Conservation (phyloP, 2,888 invertebrate species). For the Zhuqinia jingwanae region DNA sequence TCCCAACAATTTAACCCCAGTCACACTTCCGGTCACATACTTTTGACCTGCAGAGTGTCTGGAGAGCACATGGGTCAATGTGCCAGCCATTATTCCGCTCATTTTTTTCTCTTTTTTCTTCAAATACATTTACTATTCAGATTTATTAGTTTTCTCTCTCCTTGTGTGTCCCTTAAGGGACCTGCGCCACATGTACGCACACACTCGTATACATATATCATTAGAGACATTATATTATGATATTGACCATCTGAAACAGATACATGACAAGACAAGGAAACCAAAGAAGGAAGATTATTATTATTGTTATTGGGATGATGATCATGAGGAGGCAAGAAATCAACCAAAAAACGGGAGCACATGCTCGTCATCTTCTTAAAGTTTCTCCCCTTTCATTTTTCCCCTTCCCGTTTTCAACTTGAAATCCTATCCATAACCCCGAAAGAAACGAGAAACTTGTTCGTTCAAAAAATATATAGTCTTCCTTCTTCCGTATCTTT, state of each 20-base stretch:
- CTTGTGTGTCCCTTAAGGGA: conserved; percentile 67
- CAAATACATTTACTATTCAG: conserved; percentile 34
- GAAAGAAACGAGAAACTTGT: conserved; percentile 41
- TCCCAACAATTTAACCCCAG: conserved; percentile 77
- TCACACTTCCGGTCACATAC: conserved; percentile 79
- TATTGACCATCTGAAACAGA: conserved; percentile 64
- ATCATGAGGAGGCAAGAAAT: conserved; percentile 73
- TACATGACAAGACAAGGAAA: conserved; percentile 60
- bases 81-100: conserved; percentile 73
- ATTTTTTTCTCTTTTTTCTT: conserved; percentile 50
- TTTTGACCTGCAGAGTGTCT: conserved; percentile 78
- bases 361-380: conserved; percentile 55
- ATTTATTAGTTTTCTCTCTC: conserved; percentile 38
- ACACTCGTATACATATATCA: conserved; percentile 42
- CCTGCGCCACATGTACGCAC: conserved; percentile 48
- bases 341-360: conserved; percentile 71
- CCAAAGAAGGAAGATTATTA: conserved; percentile 30
- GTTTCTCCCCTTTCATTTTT: neutral
- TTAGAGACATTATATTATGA: neutral
- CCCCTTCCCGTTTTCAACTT: conserved; percentile 27
- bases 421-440: conserved; percentile 3
- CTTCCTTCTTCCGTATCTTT: conserved; percentile 70
- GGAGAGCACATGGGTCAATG: conserved; percentile 79
- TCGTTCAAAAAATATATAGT: conserved; percentile 52
- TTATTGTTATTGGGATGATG: too few relatives aligned